These are phyloP conservation scores for Nephrotoma appendiculata DNA, from an alignment of 2,888 invertebrate species.

Conservation along the genomic window DNA sequence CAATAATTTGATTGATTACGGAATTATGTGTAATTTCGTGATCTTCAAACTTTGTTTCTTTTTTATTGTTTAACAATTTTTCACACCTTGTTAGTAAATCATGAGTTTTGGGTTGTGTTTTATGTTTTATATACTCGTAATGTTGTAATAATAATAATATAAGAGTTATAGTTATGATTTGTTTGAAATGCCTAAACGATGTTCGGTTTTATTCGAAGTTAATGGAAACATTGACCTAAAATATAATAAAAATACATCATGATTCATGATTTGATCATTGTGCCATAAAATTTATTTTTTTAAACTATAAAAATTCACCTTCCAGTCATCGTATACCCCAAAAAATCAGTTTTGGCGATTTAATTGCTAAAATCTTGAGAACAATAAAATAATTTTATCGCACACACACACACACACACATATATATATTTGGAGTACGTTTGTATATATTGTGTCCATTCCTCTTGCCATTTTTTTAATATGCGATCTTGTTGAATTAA, in stretches of 20 bases:
- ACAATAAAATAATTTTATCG: not conserved
- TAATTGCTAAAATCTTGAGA: not conserved
- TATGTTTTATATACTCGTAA: not conserved
- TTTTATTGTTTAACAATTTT: not conserved
- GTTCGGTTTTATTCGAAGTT: not conserved
- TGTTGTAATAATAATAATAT: not conserved
- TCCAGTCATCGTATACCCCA: not conserved
- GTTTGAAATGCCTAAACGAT: not conserved
- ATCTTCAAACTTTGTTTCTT: not conserved
- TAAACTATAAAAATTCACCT: not conserved
- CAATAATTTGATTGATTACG: not conserved
- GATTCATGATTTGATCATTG: not conserved
- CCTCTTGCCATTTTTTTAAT: not conserved
- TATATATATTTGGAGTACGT: too few relatives aligned
- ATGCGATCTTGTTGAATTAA: not conserved
- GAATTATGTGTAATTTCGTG: not conserved
- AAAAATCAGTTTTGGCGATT: not conserved
- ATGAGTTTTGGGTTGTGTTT: not conserved
- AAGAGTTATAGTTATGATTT: not conserved
- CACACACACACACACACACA: not conserved
- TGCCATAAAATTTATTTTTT: not conserved
- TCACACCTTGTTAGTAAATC: not conserved
- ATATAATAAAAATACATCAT: not conserved
- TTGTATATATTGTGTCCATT: not conserved
- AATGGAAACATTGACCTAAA: not conserved